Evolutionary conservation across 2,888 invertebrate species (phyloP), one percentile per base, ranked within the genome.

Genomic region (Meghimatium bilineatum): DNA sequence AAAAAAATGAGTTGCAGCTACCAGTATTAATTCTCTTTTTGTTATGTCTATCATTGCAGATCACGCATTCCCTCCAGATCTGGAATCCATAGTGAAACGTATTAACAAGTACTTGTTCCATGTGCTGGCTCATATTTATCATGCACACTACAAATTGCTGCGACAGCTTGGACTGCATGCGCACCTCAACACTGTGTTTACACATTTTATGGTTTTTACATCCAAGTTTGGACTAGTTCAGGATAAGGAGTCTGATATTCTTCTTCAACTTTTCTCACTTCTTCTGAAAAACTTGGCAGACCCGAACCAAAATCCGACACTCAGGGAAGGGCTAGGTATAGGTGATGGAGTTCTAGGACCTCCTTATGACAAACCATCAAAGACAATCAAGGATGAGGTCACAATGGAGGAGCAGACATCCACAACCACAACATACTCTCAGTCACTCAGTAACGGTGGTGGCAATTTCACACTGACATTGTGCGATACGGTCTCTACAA

Each of bases 71-170:
- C 98, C 99, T 88, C 95, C 96, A 93, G 96, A 96, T 93, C 78
- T 80, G 63, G 98, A 97, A 95, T 96, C 96, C 93, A 97, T 97
- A 94, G 97, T 98, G 94, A 97, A 98, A 94, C 98, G 98, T 95
- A 98, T 99, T 94, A 96, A 97, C 95, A 96, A 98, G 94, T 96
- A 98, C 95, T 96, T 98, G 95, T 98, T 98, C 95, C 98, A 98
- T 95, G 98, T 99, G 94, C 96, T 99, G 95, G 98, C 98, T 94
- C 99, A 99, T 95, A 95, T 99, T 94, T 98, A 99, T 95, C 97
- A 98, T 94, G 97, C 97, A 95, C 99, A 99, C 96, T 98, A 98
- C 95, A 96, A 97, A 94, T 97, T 98, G 95, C 96, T 98, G 92
- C 97, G 97, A 93, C 95, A 97, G 94, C 96, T 99, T 94, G 97